A percentile compares a stretch with the other conserved stretches of the same genome.
Conservation (phyloP, 1,140 invertebrate species). For the Glomeris maerens region DNA sequence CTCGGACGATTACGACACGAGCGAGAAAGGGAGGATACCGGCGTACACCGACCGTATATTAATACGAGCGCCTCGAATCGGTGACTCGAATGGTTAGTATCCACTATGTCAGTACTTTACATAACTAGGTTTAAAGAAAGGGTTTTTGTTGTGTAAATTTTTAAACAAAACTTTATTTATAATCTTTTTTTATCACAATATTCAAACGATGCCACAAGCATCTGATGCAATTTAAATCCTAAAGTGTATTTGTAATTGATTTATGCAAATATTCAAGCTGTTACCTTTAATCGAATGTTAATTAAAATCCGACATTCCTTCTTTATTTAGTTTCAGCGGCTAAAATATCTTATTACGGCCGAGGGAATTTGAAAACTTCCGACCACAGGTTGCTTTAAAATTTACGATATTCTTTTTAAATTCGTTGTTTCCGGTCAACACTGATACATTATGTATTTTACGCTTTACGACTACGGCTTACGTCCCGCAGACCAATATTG, state of each 20-base stretch:
- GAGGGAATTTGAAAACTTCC: constrained; percentile 91
- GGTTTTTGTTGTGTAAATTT: background rate
- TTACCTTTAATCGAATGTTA: too few species aligned
- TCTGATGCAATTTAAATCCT: constrained; percentile 51
- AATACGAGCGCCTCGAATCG: constrained; percentile 65
- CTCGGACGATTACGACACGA: constrained; percentile 98
- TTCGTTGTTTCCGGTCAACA: too few species aligned
- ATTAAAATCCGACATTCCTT: too few species aligned
- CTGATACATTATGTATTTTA: background rate
- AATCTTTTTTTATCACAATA: background rate
- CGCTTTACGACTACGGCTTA: background rate
- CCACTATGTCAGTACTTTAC: too few species aligned
- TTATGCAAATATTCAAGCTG: too few species aligned
- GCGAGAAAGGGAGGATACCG: constrained; percentile 90
- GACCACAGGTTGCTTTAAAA: constrained; percentile 57
- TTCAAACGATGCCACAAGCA: too few species aligned
- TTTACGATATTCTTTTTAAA: too few species aligned
- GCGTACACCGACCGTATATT: constrained; percentile 96
- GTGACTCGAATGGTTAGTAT: too few species aligned
- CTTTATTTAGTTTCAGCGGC: constrained; percentile 30
- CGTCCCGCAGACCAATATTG: constrained; percentile 55
- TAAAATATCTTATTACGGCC: constrained; percentile 73
- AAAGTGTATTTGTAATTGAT: too few species aligned
- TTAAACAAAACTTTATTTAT: constrained; percentile 3
- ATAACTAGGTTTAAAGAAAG: constrained; percentile 11